Evolutionary conservation across 2,113 vertebrate species (phyloP), one percentile per base, ranked within the genome.

Genomic region (Neogobius melanostomus): DNA sequence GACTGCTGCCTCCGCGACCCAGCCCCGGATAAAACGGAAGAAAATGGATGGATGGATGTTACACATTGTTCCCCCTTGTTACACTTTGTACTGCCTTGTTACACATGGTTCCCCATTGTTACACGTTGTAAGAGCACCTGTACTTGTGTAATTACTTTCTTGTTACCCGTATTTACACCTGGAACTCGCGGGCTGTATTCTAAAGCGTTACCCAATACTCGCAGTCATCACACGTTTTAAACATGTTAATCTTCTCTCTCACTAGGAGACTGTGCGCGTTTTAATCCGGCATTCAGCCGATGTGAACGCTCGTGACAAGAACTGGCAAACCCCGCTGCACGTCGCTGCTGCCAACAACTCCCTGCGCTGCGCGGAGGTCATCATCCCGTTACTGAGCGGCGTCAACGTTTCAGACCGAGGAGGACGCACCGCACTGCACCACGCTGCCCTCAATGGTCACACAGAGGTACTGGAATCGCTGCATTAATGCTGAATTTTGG

Each of bases 321-420:
- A 98, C 91, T 99, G 97, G 97, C 97, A 98, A 93, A 98, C 97
- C 0, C 97, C 97, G 0, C 89, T 99, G 69, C 97, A 99, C 0
- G 96, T 99, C 2, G 96, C 97, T 0, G 95, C 97, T 0, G 97
- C 97, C 14, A 97, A 98, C 64, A 97, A 97, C 68, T 95, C 97
- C 0, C 88, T 97, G 70, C 94, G 94, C 46, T 99, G 97, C 0
- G 97, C 97, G 0, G 96, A 98, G 89, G 91, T 95, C 72, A 92
- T 94, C 87, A 97, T 98, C 80, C 97, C 97, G 0, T 89, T 98
- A 84, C 92, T 99, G 79, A 98, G 95, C 82, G 96, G 96, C 0
- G 96, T 98, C 68, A 99, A 99, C 0, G 97, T 99, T 70, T 98
- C 97, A 0, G 97, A 99, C 90, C 92, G 97, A 0, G 97, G 96